Evolutionary conservation across 2,113 vertebrate genomes (phyloP), one percentile per base, ranked within the genome.

Genomic region (Jaculus jaculus): DNA sequence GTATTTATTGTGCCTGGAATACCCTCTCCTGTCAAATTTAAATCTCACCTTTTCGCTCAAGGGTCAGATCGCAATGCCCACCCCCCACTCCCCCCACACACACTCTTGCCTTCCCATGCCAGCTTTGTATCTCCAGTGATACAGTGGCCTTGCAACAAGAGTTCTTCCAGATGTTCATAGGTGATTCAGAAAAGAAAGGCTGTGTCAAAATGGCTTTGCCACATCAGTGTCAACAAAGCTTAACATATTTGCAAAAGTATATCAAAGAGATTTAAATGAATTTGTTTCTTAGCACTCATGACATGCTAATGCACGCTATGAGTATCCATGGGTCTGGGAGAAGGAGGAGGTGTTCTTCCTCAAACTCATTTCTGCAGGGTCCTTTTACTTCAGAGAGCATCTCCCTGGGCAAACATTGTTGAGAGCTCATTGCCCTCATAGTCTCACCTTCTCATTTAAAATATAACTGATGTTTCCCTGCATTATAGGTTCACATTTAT

Each of bases 331-430:
- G n/a, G 24, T 20, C 30, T 8, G 8, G 69, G 54, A 54, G 54
- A 47, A 47, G 8, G 84, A 66, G 13, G 20, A 90, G 13, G 34
- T 30, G 24, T 20, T 63, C 42, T 13, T 63, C 71, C 71, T 78
- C 54, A 58, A 74, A 54, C 42, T 81, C 65, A 34, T 26, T 79
- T 85, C n/a, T 65, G 47, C 18, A 58, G 93, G 23, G 39, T 69
- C n/a, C 30, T 89, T 94, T 87, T 42, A 47, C 91, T 93, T 94
- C 82, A 94, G 68, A 95, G 34, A 74, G 2, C 34, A 28, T 61
- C 2, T 88, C 61, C 89, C 37, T 58, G 89, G 47, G 84, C 39
- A 74, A 84, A 90, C 61, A 51, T 61, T 92, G 72, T 69, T 0
- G 2, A 68, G 63, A 84, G 60, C 2, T 75, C 24, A 42, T 15